Evolutionary conservation across 2,888 invertebrate genomes (phyloP), one percentile per base, ranked within the genome.

Genomic region (Drosophila cognata): DNA sequence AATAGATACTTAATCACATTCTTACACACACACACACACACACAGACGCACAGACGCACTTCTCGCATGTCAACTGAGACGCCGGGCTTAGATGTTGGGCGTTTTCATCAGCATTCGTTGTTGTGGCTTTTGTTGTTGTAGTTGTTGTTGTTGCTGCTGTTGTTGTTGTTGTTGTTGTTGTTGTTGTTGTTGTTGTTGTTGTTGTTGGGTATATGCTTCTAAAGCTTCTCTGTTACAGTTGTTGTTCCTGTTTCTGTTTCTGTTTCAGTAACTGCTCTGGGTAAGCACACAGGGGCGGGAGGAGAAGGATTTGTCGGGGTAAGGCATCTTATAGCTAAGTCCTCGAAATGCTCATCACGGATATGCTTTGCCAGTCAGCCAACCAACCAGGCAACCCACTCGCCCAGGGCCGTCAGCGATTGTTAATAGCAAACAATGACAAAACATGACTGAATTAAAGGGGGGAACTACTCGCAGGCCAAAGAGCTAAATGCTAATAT

Each of bases 301-400:
- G 38, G 11, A 31, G 43, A 11, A 18, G 10, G 33, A 10, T 41
- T 36, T 38, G 33, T 8, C 4, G 11, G 38, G 51, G 59, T 50
- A 36, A 43, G 76, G 56, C 66, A 71, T 74, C 79, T 81, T 77
- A 79, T 80, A 82, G 74, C 81, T 87, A 85, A 84, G 81, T 77
- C 81, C 80, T 77, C 62, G 52, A 78, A 79, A 81, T 79, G 66
- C 82, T 82, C 77, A 82, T 79, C 84, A 66, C 73, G 77, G 77
- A 80, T 84, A 73, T 63, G 73, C 67, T 53, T 71, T 50, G 68
- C 64, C 52, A 51, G 52, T 21, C 29, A 8, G 13, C 16, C 10
- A 48, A 8, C 28, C 48, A 28, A 13, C 13, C 25, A 36, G 10
- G 16, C 59, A 51, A 58, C 25, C 51, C 36, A 36, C 48, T 46